Base-by-base conservation (phyloP, 2,113 vertebrate genomes). In the Lepus europaeus region DNA sequence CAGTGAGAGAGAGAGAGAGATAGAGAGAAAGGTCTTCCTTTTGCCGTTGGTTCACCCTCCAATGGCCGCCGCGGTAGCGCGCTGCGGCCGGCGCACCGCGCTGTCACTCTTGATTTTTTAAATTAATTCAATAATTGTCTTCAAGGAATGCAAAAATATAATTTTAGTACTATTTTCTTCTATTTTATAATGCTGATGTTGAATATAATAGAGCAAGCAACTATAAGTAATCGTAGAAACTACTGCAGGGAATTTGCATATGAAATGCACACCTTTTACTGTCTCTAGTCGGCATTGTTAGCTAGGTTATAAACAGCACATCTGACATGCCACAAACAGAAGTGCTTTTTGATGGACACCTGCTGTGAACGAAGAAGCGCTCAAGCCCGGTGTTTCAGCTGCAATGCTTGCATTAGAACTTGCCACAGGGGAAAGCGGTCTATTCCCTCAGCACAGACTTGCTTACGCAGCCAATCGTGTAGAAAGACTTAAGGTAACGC, bases 221-320 rank as follows among this genome's bases (percentile, higher is more conserved):
- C 96, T 96, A 95, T 93, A 87, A 82, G 94, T 97, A 98, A 98
- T 97, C 98, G 96, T 95, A 95, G 95, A 97, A 98, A 98, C 98
- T 93, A 98, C 95, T 95, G 98, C 93, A 19, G 39, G 87, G 33
- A 88, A 98, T 98, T 98, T 98, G 97, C 98, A 98, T 98, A 97
- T 97, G 98, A 98, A 98, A 98, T 68, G 94, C 91, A 98, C 97
- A 98, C 97, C 97, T 98, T 98, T 96, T 94, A 95, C 97, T 96
- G 98, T 95, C 93, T 98, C 95, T 95, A 51, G 94, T 89, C 97
- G 97, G 97, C 98, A 98, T 98, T 98, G 98, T 98, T 97, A 95
- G 96, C 66, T 12, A 59, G 97, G 92, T 97, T 98, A 98, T 98
- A 98, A 98, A 98, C 97, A 98, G 97, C 95, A 92, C 94, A 93